Percentiles rank a stretch among this genome's conserved stretches.
Evolutionary conservation across 1,140 invertebrate species (phyloP).

Genomic region (Zaprionus nigranus): DNA sequence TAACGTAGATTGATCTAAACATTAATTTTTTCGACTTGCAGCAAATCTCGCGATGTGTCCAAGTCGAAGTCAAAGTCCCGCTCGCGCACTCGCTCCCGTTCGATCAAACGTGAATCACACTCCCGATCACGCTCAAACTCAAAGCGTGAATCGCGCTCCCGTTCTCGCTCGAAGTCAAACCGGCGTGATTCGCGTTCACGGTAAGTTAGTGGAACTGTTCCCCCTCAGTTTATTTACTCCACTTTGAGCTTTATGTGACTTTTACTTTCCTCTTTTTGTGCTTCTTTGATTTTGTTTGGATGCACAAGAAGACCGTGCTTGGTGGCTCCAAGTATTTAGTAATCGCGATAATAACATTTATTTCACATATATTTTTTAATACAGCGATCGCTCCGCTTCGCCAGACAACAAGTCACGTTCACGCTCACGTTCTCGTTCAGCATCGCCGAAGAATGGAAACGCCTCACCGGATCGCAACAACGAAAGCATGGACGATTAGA

Average conservation of each 20-base stretch:
- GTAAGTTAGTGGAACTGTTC: constrained; percentile 63
- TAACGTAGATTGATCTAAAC: background rate
- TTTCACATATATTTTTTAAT: constrained; percentile 62
- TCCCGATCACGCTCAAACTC: constrained; percentile 79
- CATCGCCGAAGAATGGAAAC: constrained; percentile 85
- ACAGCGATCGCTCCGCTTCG: constrained; percentile 85
- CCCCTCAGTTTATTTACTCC: constrained; percentile 15
- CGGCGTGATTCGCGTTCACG: constrained; percentile 84
- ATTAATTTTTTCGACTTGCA: constrained; percentile 33
- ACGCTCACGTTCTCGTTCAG: constrained; percentile 80
- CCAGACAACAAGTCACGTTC: constrained; percentile 85
- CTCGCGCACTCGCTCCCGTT: constrained; percentile 85
- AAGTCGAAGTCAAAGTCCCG: constrained; percentile 86
- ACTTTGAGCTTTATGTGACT: constrained; percentile 23
- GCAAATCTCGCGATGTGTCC: constrained; percentile 84
- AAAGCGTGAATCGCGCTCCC: constrained; percentile 84
- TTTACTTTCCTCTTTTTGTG: constrained; percentile 59
- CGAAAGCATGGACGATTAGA: constrained; percentile 83
- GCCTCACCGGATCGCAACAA: constrained; percentile 82
- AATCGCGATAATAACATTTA: constrained; percentile 35
- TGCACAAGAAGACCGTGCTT: constrained; percentile 59
- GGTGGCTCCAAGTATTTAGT: constrained; percentile 40
- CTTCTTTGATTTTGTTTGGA: constrained; percentile 76
- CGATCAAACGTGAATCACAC: constrained; percentile 83
- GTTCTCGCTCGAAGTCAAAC: constrained; percentile 84